Evolutionary conservation across 2,797 vertebrate species (phyloP), one percentile per base, ranked within the genome.

Genomic region (Neomorphus geoffroyi): DNA sequence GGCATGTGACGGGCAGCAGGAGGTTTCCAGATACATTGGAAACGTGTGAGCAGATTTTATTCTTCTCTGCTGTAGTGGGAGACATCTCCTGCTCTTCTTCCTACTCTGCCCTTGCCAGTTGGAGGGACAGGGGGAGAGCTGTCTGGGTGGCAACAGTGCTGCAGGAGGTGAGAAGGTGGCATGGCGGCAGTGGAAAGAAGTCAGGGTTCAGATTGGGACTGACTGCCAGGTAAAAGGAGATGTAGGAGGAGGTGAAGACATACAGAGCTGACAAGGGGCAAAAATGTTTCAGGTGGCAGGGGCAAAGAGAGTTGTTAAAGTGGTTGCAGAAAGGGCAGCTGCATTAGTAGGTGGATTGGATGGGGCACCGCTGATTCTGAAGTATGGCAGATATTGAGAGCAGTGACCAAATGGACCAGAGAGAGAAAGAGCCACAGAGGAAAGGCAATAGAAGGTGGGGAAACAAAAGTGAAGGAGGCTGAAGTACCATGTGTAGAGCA

Each of bases 1-100:
- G 53, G 17, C 13, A 13, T 3, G 4, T 0, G 0, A 18, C 37
- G 24, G 3, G 5, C 41, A 61, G 27, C 73, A 56, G 48, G 33
- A 67, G 10, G 24, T 18, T 71, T 22, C 39, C 33, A 71, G 41
- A 4, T 48, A 15, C 0, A 30, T 5, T 86, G 45, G 39, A 82
- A 66, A 79, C 4, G 12, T 11, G 9, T 56, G 27, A 65, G 11
- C 7, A 5, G n/a, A 30, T 72, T 88, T 88, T 35, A 12, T 6
- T 62, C 16, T 66, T 18, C 30, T 80, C 51, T 81, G 32, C 21
- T 35, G 11, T 5, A 32, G 6, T 5, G 28, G 45, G 23, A 75
- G 14, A 41, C 19, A 18, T 22, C 24, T 83, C n/a, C 22, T 33
- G 23, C 46, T 65, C 46, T 64, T 62, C 37, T 35, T 70, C 43